Evolutionary conservation across 2,888 invertebrate species (phyloP).

Genomic region (Empis livida): DNA sequence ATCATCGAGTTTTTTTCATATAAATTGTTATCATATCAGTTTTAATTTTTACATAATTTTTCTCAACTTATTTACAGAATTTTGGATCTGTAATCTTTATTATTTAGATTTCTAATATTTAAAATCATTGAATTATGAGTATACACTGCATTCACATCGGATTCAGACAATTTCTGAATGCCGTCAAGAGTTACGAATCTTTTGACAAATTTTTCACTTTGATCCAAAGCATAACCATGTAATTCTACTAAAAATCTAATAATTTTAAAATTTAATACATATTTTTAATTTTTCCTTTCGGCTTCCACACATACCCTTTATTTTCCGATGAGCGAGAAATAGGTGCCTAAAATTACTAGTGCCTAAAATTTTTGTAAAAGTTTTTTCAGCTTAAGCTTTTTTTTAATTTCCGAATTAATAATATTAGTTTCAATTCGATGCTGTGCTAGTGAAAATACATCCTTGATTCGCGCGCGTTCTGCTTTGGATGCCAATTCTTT

Average conservation of each 20-base stretch:
- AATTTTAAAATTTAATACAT: background rate
- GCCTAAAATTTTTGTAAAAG: conserved; percentile 4
- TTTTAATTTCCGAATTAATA: conserved; percentile 24
- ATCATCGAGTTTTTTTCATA: conserved; percentile 26
- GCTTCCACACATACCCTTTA: conserved; percentile 19
- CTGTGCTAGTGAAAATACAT: conserved; percentile 55
- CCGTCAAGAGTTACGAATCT: conserved; percentile 76
- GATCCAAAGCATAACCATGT: conserved; percentile 65
- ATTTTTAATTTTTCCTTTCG: background rate
- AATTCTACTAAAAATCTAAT: conserved; percentile 32
- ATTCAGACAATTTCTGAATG: conserved; percentile 53
- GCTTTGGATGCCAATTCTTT: conserved; percentile 48
- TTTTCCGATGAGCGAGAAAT: conserved; percentile 9
- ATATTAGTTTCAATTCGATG: conserved; percentile 57
- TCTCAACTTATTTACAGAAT: conserved; percentile 57
- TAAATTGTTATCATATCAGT: conserved; percentile 42
- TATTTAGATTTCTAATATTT: conserved; percentile 55
- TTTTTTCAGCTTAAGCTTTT: conserved; percentile 24
- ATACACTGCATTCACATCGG: conserved; percentile 54
- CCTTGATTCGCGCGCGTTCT: conserved; percentile 55
- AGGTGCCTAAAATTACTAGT: background rate
- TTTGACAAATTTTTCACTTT: conserved; percentile 76
- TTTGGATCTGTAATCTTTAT: conserved; percentile 59
- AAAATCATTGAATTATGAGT: conserved; percentile 60
- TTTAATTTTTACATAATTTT: conserved; percentile 70